Base-by-base conservation (phyloP, 2,797 vertebrate genomes). In the Chelidonichthys spinosus region DNA sequence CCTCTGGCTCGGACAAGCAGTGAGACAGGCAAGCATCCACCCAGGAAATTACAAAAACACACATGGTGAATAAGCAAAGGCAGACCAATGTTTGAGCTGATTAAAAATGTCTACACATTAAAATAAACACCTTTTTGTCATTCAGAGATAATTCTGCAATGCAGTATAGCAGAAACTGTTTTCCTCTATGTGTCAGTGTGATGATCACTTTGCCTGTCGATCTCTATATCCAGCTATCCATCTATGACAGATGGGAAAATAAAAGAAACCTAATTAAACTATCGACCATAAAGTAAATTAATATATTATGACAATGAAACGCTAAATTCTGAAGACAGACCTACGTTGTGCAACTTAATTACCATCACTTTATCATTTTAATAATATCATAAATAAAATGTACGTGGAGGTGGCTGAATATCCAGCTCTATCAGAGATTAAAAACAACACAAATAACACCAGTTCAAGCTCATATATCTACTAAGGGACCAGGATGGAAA, bases 1-100 rank as follows among this genome's bases (percentile, higher is more conserved):
- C 72, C 85, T 74, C 64, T 79, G 78, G 84, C 81, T 79, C 72
- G 71, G 72, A 83, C 58, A 73, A 68, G 68, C 53, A 77, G 25
- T 64, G 70, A 78, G 82, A 89, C 71, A 69, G 76, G 62, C 60
- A 84, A 75, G 75, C 81, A 63, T 54, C 36, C 66, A 74, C 54
- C 67, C 64, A 87, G 69, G 56, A 85, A 87, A 78, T 76, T 40
- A 72, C 66, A 70, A 44, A 68, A 47, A 47, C 17, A 63, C 8
- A 74, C 17, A 66, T 15, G 8, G 37, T 7, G n/a, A 56, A 75
- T 49, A 35, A 50, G 40, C 47, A 76, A 53, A 60, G 54, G 2
- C 61, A 58, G 33, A 59, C 46, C 56, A 25, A 25, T 49, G 55
- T 76, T 36, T 49, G 6, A 47, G n/a, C 39, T 46, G 2, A 40